These are phyloP conservation scores for Danio aesculapii DNA, from an alignment of 2,797 vertebrate genomes.

Conservation along the genomic window DNA sequence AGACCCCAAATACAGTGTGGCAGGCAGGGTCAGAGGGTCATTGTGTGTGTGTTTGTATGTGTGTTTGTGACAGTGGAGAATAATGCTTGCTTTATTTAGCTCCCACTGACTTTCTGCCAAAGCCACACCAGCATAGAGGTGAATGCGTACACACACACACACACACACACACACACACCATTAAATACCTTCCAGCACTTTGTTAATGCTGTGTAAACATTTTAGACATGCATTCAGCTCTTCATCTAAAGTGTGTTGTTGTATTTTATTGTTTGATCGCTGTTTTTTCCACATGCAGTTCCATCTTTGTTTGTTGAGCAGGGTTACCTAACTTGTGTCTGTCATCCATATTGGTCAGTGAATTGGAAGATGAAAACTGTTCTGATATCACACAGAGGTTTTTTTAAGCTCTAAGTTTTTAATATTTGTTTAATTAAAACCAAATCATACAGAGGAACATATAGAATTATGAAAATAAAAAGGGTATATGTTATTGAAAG, in stretches of 20 bases:
- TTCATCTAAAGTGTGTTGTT: slow-evolving; percentile 20
- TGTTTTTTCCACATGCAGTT: slow-evolving; percentile 1
- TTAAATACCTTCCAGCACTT: slow-evolving; percentile 47
- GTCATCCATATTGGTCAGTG: not conserved
- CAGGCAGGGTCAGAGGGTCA: slow-evolving; percentile 33
- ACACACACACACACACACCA: slow-evolving; percentile 14
- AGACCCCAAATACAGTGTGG: slow-evolving; percentile 29
- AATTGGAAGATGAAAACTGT: not conserved
- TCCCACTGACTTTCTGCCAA: slow-evolving; percentile 56
- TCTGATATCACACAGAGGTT: not conserved
- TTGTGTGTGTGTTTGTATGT: not conserved
- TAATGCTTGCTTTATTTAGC: slow-evolving; percentile 64
- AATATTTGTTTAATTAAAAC: not conserved
- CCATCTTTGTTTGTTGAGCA: not conserved
- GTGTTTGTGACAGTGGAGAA: slow-evolving; percentile 19
- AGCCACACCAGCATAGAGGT: slow-evolving; percentile 35
- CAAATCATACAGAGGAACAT: not conserved
- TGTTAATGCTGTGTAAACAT: slow-evolving; percentile 35
- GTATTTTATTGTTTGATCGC: slow-evolving; percentile 18
- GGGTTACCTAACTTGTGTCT: not conserved
- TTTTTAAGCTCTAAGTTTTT: not conserved
- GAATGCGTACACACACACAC: slow-evolving; percentile 30
- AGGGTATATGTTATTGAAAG: no score
- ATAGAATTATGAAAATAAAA: no score
- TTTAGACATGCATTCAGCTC: slow-evolving; percentile 27